Evolutionary conservation across 2,888 invertebrate species (phyloP), one percentile per base, ranked within the genome.

Genomic region (Athrips mouffetella): DNA sequence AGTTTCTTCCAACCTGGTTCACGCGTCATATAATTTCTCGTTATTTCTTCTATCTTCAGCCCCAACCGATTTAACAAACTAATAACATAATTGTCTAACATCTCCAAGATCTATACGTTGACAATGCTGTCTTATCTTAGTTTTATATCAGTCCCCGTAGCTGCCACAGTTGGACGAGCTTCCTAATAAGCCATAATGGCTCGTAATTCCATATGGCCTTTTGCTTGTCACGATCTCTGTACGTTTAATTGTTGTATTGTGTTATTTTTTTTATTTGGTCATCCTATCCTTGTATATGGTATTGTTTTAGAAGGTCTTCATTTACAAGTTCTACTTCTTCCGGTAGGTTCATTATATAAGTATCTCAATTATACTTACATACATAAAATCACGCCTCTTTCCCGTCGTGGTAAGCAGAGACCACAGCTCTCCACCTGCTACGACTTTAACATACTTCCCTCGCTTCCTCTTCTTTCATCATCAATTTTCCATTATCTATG

Each of bases 221-320:
- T 68, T 70, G 70, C 68, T 70, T 73, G 75, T 79, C 76, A 76
- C 76, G 73, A 77, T 68, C 61, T 65, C 62, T 54, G 58, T 57
- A 54, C 70, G 63, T 65, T 63, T 77, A 77, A 77, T 76, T 76
- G 65, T 54, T 45, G 51, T 47, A 47, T 49, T 49, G 49, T 55
- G 50, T 53, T 44, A 47, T 27, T 51, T 54, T 52, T 55, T 54
- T 53, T 55, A 54, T 50, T 45, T 49, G 48, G 30, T 49, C n/a
- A n/a, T 54, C 45, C 56, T 55, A 59, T 53, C 47, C 54, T 58
- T 56, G 42, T 45, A 33, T 47, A 47, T 46, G 37, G 37, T 46
- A 45, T 39, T 48, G n/a, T 18, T 50, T 40, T 44, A 39, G 31
- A 44, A 50, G 44, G 50, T 47, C 42, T 37, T 37, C n/a, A n/a